A percentile compares a stretch with the other conserved stretches of the same genome.
Conservation (phyloP, 2,888 invertebrate species). For the Macrophya annulata region DNA sequence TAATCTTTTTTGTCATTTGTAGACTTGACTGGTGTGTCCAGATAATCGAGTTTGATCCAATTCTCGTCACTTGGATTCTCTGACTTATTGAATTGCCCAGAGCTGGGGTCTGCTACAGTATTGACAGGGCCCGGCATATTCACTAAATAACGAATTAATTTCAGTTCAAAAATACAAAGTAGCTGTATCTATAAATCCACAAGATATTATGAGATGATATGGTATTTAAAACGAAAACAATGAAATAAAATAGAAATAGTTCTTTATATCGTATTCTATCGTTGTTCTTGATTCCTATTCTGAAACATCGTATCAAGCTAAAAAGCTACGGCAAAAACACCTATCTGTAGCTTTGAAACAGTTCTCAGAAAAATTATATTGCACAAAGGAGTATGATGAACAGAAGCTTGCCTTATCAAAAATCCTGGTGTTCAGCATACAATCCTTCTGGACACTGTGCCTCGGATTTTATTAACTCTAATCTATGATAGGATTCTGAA, state of each 20-base stretch:
- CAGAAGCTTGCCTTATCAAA: too few species aligned
- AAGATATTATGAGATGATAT: neutral
- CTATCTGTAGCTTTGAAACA: too few species aligned
- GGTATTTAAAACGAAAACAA: neutral
- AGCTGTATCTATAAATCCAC: neutral
- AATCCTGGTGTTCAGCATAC: too few species aligned
- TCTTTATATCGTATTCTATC: neutral
- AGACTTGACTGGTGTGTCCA: constrained; percentile 85
- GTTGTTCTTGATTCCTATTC: neutral
- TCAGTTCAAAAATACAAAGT: neutral
- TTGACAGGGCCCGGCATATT: neutral
- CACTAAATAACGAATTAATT: neutral
- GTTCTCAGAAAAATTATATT: too few species aligned
- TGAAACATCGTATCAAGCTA: neutral
- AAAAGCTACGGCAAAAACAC: too few species aligned
- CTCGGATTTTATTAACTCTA: too few species aligned
- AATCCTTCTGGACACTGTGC: too few species aligned
- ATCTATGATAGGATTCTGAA: too few species aligned
- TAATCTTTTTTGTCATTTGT: constrained; percentile 90
- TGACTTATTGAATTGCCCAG: neutral
- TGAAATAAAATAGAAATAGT: neutral
- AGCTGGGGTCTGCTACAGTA: neutral
- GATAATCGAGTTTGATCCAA: constrained; percentile 66
- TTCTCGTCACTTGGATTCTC: neutral
- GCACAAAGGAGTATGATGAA: too few species aligned